Evolutionary conservation across 1,140 invertebrate genomes (phyloP), one percentile per base, ranked within the genome.

Genomic region (Drosophila arizonae): DNA sequence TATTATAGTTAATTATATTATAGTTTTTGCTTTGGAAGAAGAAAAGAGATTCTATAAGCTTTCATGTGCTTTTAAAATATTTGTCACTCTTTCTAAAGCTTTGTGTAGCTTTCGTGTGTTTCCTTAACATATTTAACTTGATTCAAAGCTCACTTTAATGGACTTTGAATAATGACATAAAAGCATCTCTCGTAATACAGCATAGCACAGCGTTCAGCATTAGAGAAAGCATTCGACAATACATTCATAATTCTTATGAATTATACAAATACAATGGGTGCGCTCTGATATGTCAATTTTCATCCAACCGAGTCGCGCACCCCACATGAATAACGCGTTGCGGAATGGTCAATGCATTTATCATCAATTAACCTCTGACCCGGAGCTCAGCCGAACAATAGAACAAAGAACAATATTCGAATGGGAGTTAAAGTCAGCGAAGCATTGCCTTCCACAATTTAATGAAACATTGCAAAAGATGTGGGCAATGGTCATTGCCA

Each of bases 281-380:
- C 55, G 54, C 43, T 48, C 21, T 71, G 72, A 89, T 88, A 80
- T 70, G 72, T 84, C 70, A 88, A 84, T 88, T 88, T 77, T 50
- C 50, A 51, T 6, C 36, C 45, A 51, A 17, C 6, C 21, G 51
- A 48, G 43, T 45, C 39, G 41, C 39, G 13, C 15, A 30, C 41
- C 43, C 10, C 61, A 50, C 15, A 43, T 72, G 54, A 54, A 50
- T 63, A 55, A 21, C 43, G 21, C 26, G 13, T 11, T 15, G 50
- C 45, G 33, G 55, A 61, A 60, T 50, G 52, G 51, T 67, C 51
- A 56, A 68, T 62, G 66, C 66, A 80, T 80, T 85, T 77, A 77
- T 80, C 84, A 87, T 84, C 84, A 87, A 84, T 87, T 87, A 87
- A 80, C 79, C 84, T 84, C 30, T 89, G 84, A 88, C 79, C 79